Percentiles rank a stretch among this genome's conserved stretches.
Evolutionary conservation across 2,113 vertebrate genomes (phyloP).

Genomic region (Stigmatopora argus): DNA sequence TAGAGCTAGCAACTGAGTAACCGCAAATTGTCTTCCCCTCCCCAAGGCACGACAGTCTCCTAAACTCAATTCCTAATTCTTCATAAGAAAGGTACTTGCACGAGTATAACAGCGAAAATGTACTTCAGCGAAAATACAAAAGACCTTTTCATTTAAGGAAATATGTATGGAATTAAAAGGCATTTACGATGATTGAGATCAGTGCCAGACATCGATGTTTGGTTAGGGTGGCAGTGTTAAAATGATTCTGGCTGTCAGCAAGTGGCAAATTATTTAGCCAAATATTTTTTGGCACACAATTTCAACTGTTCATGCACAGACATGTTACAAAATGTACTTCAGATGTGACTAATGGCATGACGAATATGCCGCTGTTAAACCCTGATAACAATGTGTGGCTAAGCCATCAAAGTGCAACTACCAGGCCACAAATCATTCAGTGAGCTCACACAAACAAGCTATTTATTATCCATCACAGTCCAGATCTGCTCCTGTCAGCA

Average conservation of each 20-base stretch:
- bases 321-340: background rate
- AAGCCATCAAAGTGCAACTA: constrained; percentile 27
- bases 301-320: background rate
- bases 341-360: constrained; percentile 1
- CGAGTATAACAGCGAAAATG: constrained; percentile 14
- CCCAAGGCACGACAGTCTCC: constrained; percentile 12
- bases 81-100: constrained; percentile 9
- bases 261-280: constrained; percentile 63
- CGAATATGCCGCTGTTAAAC: constrained; percentile 26
- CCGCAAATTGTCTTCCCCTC: constrained; percentile 28
- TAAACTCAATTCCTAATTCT: constrained; percentile 11
- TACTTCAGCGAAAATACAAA: constrained; percentile 10
- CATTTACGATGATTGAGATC: constrained; percentile 11
- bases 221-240: constrained; percentile 14
- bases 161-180: constrained; percentile 4
- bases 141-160: background rate
- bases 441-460: constrained; percentile 44
- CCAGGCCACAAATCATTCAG: constrained; percentile 46
- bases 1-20: constrained; percentile 20
- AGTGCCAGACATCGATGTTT: constrained; percentile 14
- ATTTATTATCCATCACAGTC: constrained; percentile 46
- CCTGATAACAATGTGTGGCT: constrained; percentile 10
- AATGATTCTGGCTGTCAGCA: constrained; percentile 51
- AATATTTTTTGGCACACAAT: constrained; percentile 3
- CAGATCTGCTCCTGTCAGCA: constrained; percentile 47